phyloP scores from a whole-genome alignment of 2,113 vertebrate species.

The Chloropsis cyanopogon region DNA sequence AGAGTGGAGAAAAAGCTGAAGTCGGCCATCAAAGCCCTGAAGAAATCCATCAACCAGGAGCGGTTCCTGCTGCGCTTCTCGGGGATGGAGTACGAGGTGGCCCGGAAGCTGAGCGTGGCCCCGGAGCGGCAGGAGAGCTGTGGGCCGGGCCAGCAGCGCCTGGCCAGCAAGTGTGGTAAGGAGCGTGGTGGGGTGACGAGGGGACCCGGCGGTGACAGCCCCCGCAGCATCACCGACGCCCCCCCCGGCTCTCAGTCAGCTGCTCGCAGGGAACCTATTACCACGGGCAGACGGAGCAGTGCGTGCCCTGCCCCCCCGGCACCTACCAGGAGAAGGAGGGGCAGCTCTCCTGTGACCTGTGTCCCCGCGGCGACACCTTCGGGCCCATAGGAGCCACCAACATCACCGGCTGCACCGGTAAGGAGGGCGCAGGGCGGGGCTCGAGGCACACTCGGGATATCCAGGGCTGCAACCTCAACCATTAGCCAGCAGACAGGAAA shows the following conservation, averaged over 20 bases:
- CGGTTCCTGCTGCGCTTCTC: slow-evolving; percentile 92
- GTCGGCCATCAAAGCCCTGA: slow-evolving; percentile 90
- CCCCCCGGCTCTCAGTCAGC: slow-evolving; percentile 90
- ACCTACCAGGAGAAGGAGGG: slow-evolving; percentile 98
- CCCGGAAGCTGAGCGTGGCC: slow-evolving; percentile 81
- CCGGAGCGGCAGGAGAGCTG: slow-evolving; percentile 76
- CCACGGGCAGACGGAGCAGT: slow-evolving; percentile 94
- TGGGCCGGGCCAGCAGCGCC: slow-evolving; percentile 84
- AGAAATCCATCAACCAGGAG: slow-evolving; percentile 98
- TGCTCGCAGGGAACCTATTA: slow-evolving; percentile 94
- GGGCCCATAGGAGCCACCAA: slow-evolving; percentile 89
- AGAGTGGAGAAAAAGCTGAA: slow-evolving; percentile 92
- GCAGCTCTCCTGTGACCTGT: slow-evolving; percentile 96
- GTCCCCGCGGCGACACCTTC: slow-evolving; percentile 91
- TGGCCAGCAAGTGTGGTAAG: slow-evolving; percentile 93
- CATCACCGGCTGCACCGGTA: slow-evolving; percentile 91
- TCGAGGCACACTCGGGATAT: rapidly evolving
- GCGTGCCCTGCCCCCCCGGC: slow-evolving; percentile 88
- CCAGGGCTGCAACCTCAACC: neutral
- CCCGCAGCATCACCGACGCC: slow-evolving; percentile 28
- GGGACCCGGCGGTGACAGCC: neutral
- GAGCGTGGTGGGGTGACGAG: neutral
- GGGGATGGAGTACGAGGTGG: slow-evolving; percentile 92
- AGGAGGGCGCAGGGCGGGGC: neutral
- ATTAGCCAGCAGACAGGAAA: neutral